These are phyloP conservation scores for Leguminivora glycinivorella DNA, from an alignment of 1,140 invertebrate genomes.

Conservation along the genomic window DNA sequence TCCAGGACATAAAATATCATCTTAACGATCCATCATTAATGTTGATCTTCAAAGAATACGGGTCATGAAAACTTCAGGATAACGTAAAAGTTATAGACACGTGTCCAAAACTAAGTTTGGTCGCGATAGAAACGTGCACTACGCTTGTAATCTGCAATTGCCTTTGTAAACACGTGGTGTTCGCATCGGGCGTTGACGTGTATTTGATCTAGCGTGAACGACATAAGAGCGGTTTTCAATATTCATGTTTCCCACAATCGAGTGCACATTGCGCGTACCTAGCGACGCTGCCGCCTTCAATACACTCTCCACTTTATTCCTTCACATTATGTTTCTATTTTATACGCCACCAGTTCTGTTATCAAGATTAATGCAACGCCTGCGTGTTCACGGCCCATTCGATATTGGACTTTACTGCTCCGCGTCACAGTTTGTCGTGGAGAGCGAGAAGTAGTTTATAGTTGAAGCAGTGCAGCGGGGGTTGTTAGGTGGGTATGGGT, in stretches of 20 bases:
- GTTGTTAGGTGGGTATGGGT: conserved; percentile 62
- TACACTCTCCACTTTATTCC: conserved; percentile 60
- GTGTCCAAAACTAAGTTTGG: conserved; percentile 50
- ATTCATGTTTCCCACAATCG: conserved; percentile 60
- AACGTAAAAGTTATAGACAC: conserved; percentile 61
- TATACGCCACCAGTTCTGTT: conserved; percentile 36
- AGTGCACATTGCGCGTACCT: conserved; percentile 61
- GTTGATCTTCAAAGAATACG: conserved; percentile 22
- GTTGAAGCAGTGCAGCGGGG: conserved; percentile 42
- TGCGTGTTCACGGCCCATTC: conserved; percentile 29
- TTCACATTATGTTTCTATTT: conserved; percentile 49
- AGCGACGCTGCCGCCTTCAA: conserved; percentile 36
- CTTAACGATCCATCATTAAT: conserved; percentile 3
- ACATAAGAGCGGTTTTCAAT: conserved; percentile 74
- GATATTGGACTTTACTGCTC: conserved; percentile 28
- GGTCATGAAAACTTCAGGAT: conserved; percentile 11
- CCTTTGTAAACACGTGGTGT: conserved; percentile 71
- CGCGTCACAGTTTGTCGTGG: conserved; percentile 28
- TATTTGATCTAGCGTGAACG: conserved; percentile 58
- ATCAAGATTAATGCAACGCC: conserved; percentile 50
- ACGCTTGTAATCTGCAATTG: conserved; percentile 58
- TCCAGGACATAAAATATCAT: neutral
- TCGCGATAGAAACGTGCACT: conserved; percentile 37
- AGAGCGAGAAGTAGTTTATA: conserved; percentile 37
- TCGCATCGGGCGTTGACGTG: conserved; percentile 43